Conservation (phyloP, 2,113 vertebrate genomes). For the Odontophorus gujanensis region DNA sequence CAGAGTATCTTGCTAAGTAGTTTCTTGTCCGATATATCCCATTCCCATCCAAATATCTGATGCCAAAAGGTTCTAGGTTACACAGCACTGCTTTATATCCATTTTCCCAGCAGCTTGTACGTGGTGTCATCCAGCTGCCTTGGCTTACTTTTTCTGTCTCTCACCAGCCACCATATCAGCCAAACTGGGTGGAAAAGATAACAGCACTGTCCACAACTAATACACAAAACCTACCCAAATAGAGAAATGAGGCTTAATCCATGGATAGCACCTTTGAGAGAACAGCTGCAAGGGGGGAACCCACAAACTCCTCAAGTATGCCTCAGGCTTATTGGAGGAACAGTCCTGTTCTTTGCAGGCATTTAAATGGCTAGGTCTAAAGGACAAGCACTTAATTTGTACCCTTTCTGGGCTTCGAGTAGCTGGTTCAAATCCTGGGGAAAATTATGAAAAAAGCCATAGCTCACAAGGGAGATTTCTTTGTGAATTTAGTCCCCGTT, state of each 20-base stretch:
- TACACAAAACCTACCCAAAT: accelerated
- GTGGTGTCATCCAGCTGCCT: background rate
- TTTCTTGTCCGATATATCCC: background rate
- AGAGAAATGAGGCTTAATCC: background rate
- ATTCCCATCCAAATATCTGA: background rate
- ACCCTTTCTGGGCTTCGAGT: background rate
- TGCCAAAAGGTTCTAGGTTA: background rate
- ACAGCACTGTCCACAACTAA: background rate
- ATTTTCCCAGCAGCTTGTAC: background rate
- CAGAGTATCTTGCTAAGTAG: background rate
- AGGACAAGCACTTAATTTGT: background rate
- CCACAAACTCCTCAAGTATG: background rate
- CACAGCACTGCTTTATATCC: background rate
- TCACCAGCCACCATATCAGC: background rate
- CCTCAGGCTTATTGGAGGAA: background rate
- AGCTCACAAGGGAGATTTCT: background rate
- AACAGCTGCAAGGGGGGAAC: background rate
- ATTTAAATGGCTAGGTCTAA: background rate
- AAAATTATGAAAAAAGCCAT: background rate
- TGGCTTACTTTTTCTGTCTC: background rate
- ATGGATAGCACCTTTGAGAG: background rate
- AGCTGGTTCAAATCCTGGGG: background rate
- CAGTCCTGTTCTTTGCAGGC: background rate
- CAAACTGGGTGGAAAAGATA: background rate
- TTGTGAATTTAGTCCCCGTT: background rate